Base-by-base conservation (phyloP, 1,140 invertebrate genomes). In the Mactra quadrangularis region DNA sequence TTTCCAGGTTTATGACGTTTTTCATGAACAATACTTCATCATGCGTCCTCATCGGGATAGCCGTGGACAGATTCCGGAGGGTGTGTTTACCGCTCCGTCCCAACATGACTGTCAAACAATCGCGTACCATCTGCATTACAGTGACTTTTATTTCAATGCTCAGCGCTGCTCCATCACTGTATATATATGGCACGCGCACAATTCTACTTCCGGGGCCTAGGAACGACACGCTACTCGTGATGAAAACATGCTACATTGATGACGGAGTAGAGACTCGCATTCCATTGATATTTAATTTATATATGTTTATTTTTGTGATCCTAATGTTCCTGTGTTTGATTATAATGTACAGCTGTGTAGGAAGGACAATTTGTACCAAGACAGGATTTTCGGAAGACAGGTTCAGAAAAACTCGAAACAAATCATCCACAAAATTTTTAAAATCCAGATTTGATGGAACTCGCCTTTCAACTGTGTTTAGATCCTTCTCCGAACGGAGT, bases 11-110 rank as follows among this genome's bases (percentile, higher is more conserved):
- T 79, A 52, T 84, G 15, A 87, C 86, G 4, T 89, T 87, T 66
- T 68, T 85, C 52, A 87, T 87, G 78, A 89, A 88, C 60, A 88
- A 87, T 70, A 81, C 83, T 13, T 82, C 89, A 1, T 59, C 82
- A 4, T 82, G 76, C 33, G 50, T 83, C 1, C 76, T 87, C 15
- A 70, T 85, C n/a, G 66, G 47, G 0, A 81, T 87, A 3, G 83
- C 86, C 25, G 59, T 79, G 4, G 86, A 87, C 59, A 70, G 86
- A 19, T 87, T 82, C 38, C 29, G 79, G 33, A 29, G 64, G 0
- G 68, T 87, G 1, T 87, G 83, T 33, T 33, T 62, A n/a, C 86
- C 86, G 0, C 41, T 82, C 4, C 52, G 59, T 0, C 66, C 66
- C 60, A 84, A 87, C 60, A 78, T 85, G 68, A 79, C 74, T 2